Evolutionary conservation across 1,140 invertebrate species (phyloP).

Genomic region (Drosophila bipectinata): DNA sequence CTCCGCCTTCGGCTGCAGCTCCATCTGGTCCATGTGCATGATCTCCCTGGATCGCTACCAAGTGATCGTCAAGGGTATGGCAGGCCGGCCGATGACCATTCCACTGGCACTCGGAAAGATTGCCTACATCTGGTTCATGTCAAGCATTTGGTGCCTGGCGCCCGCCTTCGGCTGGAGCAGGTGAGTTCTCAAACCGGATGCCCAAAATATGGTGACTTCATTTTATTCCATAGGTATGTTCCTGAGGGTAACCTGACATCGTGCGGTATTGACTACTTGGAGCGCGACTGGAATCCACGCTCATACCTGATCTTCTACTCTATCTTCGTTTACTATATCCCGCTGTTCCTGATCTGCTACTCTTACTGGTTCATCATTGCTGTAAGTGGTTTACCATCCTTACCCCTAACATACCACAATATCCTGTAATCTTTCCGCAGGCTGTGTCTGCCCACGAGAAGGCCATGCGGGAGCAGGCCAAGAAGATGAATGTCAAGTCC

Average conservation of each 20-base stretch:
- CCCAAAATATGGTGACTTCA: not conserved
- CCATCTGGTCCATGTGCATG: slow-evolving; percentile 94
- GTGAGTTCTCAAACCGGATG: slow-evolving; percentile 66
- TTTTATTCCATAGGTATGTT: slow-evolving; percentile 87
- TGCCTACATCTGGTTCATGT: slow-evolving; percentile 88
- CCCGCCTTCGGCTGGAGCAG: slow-evolving; percentile 89
- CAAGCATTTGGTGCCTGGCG: slow-evolving; percentile 88
- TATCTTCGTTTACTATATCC: slow-evolving; percentile 89
- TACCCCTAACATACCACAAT: not conserved
- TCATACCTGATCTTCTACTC: slow-evolving; percentile 90
- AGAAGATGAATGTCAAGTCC: slow-evolving; percentile 94
- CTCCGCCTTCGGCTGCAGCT: slow-evolving; percentile 91
- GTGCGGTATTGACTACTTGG: slow-evolving; percentile 93
- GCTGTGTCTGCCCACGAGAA: slow-evolving; percentile 92
- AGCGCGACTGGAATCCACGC: slow-evolving; percentile 86
- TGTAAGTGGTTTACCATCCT: slow-evolving; percentile 80
- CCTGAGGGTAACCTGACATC: slow-evolving; percentile 95
- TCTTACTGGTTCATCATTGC: slow-evolving; percentile 92
- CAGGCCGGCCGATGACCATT: slow-evolving; percentile 88
- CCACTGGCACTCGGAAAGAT: slow-evolving; percentile 88
- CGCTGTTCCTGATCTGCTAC: slow-evolving; percentile 89
- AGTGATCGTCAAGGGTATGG: slow-evolving; percentile 92
- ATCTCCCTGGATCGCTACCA: slow-evolving; percentile 94
- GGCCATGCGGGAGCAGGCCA: slow-evolving; percentile 92
- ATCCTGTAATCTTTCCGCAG: slow-evolving; percentile 58